Evolutionary conservation across 2,888 invertebrate species (phyloP).

Genomic region (Drosophila stalkeri): DNA sequence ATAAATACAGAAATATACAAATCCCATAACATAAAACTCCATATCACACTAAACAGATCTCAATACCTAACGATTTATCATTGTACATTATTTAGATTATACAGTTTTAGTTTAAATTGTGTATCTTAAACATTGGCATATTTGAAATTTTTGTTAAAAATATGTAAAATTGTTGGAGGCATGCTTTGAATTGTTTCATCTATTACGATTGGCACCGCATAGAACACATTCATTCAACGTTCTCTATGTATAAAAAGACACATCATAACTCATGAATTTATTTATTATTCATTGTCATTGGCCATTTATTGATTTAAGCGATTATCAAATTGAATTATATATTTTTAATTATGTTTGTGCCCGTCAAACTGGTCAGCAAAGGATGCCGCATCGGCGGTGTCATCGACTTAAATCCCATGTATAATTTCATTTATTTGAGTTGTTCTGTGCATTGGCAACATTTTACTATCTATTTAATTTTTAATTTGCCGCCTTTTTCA

Average conservation of each 20-base stretch:
- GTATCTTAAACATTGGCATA: constrained; percentile 50
- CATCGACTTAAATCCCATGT: constrained; percentile 1
- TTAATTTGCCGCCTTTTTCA: constrained; percentile 67
- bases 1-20: constrained; percentile 10
- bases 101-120: constrained; percentile 5
- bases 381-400: constrained; percentile 2
- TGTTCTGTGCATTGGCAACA: constrained; percentile 57
- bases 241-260: constrained; percentile 1
- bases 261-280: constrained; percentile 18
- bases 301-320: constrained; percentile 33
- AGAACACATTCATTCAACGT: constrained; percentile 16
- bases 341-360: constrained; percentile 45
- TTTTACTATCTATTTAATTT: constrained; percentile 51
- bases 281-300: constrained; percentile 22
- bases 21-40: constrained; percentile 19
- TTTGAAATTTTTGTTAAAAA: constrained; percentile 25
- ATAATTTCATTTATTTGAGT: constrained; percentile 43
- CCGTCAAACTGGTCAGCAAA: constrained; percentile 1
- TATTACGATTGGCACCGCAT: constrained; percentile 65
- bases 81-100: constrained; percentile 10
- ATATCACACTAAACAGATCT: constrained; percentile 16
- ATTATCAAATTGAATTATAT: constrained; percentile 48
- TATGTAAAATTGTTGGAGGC: constrained; percentile 56
- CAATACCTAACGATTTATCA: constrained; percentile 7
- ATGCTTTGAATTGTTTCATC: constrained; percentile 58